Evolutionary conservation across 2,113 vertebrate species (phyloP), one percentile per base, ranked within the genome.

Genomic region (Noctilio leporinus): DNA sequence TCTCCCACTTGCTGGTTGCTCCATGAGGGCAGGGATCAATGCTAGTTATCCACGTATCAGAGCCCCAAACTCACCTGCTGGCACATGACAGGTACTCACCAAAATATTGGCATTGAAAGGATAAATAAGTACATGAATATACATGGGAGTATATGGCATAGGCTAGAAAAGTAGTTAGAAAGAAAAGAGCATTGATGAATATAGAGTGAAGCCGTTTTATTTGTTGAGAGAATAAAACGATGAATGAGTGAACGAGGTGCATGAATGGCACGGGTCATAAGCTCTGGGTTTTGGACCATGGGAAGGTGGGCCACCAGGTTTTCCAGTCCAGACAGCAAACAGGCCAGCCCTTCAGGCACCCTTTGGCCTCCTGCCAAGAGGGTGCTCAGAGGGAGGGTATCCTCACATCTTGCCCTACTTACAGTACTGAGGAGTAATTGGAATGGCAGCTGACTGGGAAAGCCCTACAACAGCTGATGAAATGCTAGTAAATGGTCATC

Each of bases 361-460:
- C 57, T 53, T 38, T 24, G 38, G 53, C 77, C 49, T 62, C 33
- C 22, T 11, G 47, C 78, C 43, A 1, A 7, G 14, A 14, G 26
- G 65, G 53, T 40, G 12, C 59, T 86, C 8, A 19, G 22, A 40
- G 43, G 81, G 43, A 30, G 67, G 47, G 3, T 2, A 20, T 65
- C 65, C 75, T 80, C 11, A 9, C 35, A 85, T 89, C 80, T 84
- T 89, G 59, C 62, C 57, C 30, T 26, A 26, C 55, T 38, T 33
- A 35, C 70, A 72, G 86, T 22, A 65, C 45, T 16, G 62, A 49
- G 67, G 93, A 97, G 72, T 89, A 77, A 86, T 22, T 38, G 67
- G 55, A 84, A 73, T 95, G 95, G 97, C 97, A 97, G 93, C 91
- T 20, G 55, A 19, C 1, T 47, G 82, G 77, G 86, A 93, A 94